Conservation (phyloP, 2,888 invertebrate species). For the Cancer borealis region DNA sequence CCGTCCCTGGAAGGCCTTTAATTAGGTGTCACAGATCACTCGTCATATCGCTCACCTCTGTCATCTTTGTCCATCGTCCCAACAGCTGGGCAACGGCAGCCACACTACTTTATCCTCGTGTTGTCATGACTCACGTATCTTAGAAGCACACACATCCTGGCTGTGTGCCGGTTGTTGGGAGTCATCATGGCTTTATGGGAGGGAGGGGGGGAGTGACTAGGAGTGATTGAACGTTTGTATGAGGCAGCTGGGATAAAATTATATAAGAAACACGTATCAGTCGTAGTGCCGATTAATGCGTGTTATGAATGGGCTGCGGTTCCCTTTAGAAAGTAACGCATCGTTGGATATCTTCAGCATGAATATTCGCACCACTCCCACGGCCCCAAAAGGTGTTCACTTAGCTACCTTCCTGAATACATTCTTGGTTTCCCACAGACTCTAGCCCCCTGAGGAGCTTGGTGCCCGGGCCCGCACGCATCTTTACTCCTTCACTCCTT, state of each 20-base stretch:
- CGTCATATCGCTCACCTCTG: background rate
- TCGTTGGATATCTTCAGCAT: background rate
- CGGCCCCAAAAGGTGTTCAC: conserved; percentile 12
- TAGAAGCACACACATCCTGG: background rate
- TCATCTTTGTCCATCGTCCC: background rate
- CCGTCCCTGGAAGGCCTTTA: background rate
- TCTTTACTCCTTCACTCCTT: background rate
- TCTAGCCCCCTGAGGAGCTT: background rate
- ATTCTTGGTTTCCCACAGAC: background rate
- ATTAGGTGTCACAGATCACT: background rate
- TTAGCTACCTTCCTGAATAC: conserved; percentile 22
- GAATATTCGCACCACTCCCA: background rate
- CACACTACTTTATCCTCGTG: background rate
- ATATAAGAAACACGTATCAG: background rate
- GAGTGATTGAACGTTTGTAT: background rate
- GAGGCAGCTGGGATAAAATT: background rate
- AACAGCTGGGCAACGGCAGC: background rate
- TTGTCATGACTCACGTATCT: background rate
- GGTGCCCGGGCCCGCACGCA: background rate
- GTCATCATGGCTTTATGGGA: background rate
- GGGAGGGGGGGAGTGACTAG: background rate
- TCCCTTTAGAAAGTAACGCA: conserved; percentile 5
- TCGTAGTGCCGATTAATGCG: background rate
- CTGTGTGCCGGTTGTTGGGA: background rate
- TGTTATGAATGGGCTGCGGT: background rate